Conservation (phyloP, 1,140 invertebrate genomes). For the Anadara kagoshimensis region DNA sequence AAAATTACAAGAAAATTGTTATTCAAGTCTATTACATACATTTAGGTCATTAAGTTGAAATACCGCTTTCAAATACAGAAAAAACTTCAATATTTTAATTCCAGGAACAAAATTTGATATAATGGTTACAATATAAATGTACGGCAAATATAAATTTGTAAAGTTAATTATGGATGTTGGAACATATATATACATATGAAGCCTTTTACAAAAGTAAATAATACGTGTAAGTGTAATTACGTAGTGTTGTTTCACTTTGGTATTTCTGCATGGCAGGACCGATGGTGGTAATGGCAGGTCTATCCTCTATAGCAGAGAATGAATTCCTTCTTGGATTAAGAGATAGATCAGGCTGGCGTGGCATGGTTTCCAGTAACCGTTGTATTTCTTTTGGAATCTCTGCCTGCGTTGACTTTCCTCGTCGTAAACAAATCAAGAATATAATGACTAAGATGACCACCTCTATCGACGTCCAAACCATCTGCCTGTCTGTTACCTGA, state of each 20-base stretch:
- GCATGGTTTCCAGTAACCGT: constrained; percentile 47
- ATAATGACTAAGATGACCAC: constrained; percentile 75
- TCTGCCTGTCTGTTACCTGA: constrained; percentile 75
- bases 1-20: no score
- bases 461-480: constrained; percentile 76
- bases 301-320: constrained; percentile 29
- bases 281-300: not conserved
- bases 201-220: no score
- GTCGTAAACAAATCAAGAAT: constrained; percentile 74
- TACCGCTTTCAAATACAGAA: no score
- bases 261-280: constrained; percentile 37
- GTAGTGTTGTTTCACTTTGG: constrained; percentile 44
- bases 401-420: constrained; percentile 38
- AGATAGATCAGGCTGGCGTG: constrained; percentile 24
- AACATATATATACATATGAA: no score
- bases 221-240: constrained; percentile 7
- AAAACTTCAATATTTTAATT: no score
- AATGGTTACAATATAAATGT: no score
- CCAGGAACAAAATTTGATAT: no score
- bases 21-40: no score
- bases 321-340: constrained; percentile 44
- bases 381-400: constrained; percentile 47
- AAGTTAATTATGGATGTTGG: no score
- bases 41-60: no score
- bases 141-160: no score